These are phyloP conservation scores for Bettongia penicillata DNA, from an alignment of 2,113 vertebrate species.

Conservation along the genomic window DNA sequence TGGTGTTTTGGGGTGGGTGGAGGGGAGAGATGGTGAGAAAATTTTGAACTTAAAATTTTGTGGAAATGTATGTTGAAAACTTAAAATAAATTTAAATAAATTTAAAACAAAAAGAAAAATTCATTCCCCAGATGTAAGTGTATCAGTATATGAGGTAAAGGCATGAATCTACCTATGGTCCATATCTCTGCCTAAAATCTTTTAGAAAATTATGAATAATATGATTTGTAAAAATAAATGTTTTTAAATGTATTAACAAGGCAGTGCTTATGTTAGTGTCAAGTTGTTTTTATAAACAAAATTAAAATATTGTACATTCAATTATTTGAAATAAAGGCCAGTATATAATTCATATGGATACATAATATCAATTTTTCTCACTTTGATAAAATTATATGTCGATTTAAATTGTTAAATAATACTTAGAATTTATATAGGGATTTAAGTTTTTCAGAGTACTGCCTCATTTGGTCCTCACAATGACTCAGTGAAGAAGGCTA, in stretches of 20 bases:
- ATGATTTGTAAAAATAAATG: neutral
- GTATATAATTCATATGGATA: neutral
- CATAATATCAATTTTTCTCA: neutral
- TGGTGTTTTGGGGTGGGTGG: too few species aligned
- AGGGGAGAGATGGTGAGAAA: too few species aligned
- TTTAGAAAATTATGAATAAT: conserved; percentile 16
- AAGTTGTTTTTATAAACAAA: neutral
- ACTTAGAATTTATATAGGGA: neutral
- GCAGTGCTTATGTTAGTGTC: neutral
- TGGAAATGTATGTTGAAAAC: too few species aligned
- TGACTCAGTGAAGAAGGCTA: neutral
- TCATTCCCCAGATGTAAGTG: neutral
- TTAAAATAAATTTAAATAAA: too few species aligned
- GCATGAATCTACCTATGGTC: neutral
- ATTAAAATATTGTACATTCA: neutral
- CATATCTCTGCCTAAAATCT: neutral
- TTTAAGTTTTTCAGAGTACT: neutral
- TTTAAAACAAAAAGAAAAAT: neutral
- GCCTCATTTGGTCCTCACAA: neutral
- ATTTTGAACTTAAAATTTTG: too few species aligned
- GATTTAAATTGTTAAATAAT: neutral
- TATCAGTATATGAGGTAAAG: neutral
- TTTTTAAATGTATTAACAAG: neutral
- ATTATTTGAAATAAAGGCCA: neutral
- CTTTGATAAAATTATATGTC: neutral